Base-by-base conservation (phyloP, 2,797 vertebrate genomes). In the Crenichthys baileyi region DNA sequence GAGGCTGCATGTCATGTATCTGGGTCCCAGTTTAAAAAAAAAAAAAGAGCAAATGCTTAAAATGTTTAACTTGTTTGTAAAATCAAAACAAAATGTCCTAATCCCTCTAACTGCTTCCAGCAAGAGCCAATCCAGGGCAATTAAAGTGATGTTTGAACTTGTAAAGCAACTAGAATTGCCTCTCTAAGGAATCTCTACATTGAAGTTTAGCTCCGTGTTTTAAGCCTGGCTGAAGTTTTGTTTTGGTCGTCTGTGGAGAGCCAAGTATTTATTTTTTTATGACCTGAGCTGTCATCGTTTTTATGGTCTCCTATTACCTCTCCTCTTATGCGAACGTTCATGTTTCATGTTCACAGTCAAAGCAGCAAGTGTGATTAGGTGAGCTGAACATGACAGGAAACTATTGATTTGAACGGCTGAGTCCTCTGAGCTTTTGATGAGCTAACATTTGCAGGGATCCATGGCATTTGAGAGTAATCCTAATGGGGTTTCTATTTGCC, bases 381-480 rank as follows among this genome's bases (percentile, higher is more conserved):
- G 86, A 86, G 90, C 83, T 60, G 87, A 90, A 91, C 87, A 83
- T 79, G 91, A 77, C 83, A 85, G 87, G 90, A 89, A 85, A 75
- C 77, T 84, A 89, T 93, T 83, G 92, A 93, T 93, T 93, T 87
- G 85, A 87, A 85, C 63, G 12, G 31, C 78, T 26, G 81, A 90
- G 83, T 90, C 86, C 78, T 78, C 79, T 79, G 85, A 90, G 89
- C 87, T 78, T 90, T 88, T 92, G 87, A 91, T 87, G 88, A 92
- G 88, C 87, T 83, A 91, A 93, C 92, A 86, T 92, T 93, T 87
- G 79, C 86, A 80, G 86, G 87, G 84, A 91, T 92, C 85, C 83
- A 44, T 91, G 92, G 91, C 92, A 92, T 91, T 89, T 93, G 89
- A 88, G 85, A 89, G 84, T 86, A 92, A 91, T 90, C 89, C 90